Conservation (phyloP, 2,113 vertebrate genomes). For the Pleuronectes platessa region DNA sequence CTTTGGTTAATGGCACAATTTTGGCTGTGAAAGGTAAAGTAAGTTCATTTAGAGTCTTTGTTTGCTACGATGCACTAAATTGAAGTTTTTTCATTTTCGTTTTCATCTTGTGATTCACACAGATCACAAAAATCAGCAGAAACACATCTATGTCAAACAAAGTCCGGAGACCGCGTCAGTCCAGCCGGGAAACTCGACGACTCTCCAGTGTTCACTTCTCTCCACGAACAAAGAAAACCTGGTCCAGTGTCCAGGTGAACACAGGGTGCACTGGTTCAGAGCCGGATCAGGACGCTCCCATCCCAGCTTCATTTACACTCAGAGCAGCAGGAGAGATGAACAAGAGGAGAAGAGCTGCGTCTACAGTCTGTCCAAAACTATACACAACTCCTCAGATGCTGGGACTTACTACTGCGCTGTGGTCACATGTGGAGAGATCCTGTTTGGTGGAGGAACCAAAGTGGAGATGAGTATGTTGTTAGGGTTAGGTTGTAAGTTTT, state of each 20-base stretch:
- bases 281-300: not conserved
- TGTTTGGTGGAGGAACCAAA: constrained; percentile 48
- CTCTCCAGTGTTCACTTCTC: constrained; percentile 62
- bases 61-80: not conserved
- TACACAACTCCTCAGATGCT: constrained; percentile 27
- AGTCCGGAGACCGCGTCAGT: not conserved
- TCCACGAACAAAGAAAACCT: constrained; percentile 7
- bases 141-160: constrained; percentile 18
- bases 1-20: not conserved
- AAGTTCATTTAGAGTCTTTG: not conserved
- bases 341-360: constrained; percentile 29
- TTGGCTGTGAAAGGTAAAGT: constrained; percentile 59
- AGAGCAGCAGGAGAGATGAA: not conserved
- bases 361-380: constrained; percentile 55
- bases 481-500: too few relatives aligned
- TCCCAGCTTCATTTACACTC: constrained; percentile 41
- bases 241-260: constrained; percentile 37
- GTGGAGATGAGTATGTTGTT: not conserved
- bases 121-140: constrained; percentile 26
- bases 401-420: constrained; percentile 58
- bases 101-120: not conserved
- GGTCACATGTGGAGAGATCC: constrained; percentile 42
- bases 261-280: constrained; percentile 54
- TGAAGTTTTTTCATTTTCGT: too few relatives aligned
- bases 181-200: constrained; percentile 5